Conservation (phyloP, 2,797 vertebrate genomes). For the Adelosebastes latens region DNA sequence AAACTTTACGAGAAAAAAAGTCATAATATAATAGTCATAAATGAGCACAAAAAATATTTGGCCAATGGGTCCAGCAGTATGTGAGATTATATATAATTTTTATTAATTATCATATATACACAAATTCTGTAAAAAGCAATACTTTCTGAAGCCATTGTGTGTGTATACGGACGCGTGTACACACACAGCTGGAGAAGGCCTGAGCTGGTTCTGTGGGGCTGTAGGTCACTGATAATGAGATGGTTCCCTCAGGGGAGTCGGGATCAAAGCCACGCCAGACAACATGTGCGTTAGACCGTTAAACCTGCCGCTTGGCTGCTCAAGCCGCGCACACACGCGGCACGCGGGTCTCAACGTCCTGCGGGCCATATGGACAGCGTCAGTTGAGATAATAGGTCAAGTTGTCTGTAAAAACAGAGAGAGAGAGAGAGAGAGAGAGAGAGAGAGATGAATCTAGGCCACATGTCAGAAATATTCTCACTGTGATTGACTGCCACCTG, state of each 20-base stretch:
- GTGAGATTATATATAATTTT: too few relatives aligned
- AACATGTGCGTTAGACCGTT: conserved; percentile 48
- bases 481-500: not conserved
- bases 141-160: not conserved
- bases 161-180: too few relatives aligned
- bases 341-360: not conserved
- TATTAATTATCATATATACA: too few relatives aligned
- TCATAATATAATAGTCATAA: too few relatives aligned
- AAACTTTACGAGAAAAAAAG: too few relatives aligned
- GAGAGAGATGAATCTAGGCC: not conserved
- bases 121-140: not conserved
- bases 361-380: conserved; percentile 15
- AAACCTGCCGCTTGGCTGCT: conserved; percentile 36
- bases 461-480: not conserved
- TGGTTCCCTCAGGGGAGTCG: conserved; percentile 22
- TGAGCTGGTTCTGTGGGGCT: conserved; percentile 9
- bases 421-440: not conserved
- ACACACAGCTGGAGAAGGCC: not conserved
- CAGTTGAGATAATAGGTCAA: conserved; percentile 5
- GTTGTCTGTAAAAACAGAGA: not conserved
- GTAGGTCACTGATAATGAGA: conserved; percentile 45
- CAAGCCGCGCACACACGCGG: not conserved
- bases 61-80: too few relatives aligned
- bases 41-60: too few relatives aligned
- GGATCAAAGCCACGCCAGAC: conserved; percentile 50